These are phyloP conservation scores for Noctua fimbriata DNA, from an alignment of 2,888 invertebrate genomes.

Conservation along the genomic window DNA sequence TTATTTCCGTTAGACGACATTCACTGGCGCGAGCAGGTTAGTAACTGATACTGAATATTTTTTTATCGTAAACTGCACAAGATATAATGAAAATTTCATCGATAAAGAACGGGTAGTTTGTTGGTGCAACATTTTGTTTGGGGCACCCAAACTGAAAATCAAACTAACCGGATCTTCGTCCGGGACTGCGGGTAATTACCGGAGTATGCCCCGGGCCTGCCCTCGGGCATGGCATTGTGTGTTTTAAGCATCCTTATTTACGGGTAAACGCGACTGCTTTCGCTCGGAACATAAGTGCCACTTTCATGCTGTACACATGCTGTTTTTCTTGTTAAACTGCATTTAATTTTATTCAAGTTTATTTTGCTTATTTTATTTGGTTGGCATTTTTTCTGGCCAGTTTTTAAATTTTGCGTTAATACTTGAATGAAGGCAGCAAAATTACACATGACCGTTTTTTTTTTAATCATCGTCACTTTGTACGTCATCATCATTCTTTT, in stretches of 20 bases:
- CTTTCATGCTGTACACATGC: conserved; percentile 30
- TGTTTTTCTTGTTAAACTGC: conserved; percentile 26
- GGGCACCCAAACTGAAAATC: conserved; percentile 31
- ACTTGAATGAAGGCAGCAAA: background rate
- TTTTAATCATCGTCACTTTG: background rate
- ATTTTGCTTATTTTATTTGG: conserved; percentile 13
- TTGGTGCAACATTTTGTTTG: conserved; percentile 37
- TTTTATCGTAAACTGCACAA: background rate
- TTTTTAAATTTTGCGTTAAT: conserved; percentile 1
- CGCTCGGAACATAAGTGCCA: conserved; percentile 32
- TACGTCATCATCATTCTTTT: too few species aligned
- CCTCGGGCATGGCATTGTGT: conserved; percentile 49
- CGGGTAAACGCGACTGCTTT: conserved; percentile 39
- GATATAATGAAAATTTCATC: conserved; percentile 25
- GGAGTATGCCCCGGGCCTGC: conserved; percentile 22
- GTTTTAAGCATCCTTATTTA: conserved; percentile 55
- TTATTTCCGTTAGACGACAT: conserved; percentile 45
- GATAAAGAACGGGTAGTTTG: conserved; percentile 18
- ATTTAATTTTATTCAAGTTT: conserved; percentile 33
- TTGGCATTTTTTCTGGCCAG: background rate
- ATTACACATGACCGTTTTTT: background rate
- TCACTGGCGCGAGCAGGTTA: conserved; percentile 40
- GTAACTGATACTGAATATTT: conserved; percentile 10
- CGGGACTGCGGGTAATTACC: conserved; percentile 31
- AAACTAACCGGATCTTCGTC: conserved; percentile 49